Conservation (phyloP, 2,888 invertebrate species). For the Melieria picta region DNA sequence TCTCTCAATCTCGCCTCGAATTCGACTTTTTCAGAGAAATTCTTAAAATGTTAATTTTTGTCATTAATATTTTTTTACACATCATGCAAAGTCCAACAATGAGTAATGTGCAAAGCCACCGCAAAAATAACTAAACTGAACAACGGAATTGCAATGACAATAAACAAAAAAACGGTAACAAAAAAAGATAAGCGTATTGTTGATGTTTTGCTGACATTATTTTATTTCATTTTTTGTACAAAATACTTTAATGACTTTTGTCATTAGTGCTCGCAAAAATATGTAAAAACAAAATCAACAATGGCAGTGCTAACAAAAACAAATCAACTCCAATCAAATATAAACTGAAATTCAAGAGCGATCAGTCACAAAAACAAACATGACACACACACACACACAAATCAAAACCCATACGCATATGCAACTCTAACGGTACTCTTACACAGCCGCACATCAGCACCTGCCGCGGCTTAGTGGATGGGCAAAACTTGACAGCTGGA, state of each 20-base stretch:
- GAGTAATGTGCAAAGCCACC: too few relatives aligned
- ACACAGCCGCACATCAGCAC: slow-evolving; percentile 6
- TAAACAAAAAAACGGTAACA: background rate
- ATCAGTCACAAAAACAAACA: background rate
- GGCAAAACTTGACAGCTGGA: too few relatives aligned
- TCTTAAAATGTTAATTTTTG: too few relatives aligned
- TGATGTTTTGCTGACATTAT: too few relatives aligned
- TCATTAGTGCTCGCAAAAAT: slow-evolving; percentile 12
- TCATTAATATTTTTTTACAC: too few relatives aligned
- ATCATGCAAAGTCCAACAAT: too few relatives aligned
- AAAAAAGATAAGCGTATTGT: background rate
- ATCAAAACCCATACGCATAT: background rate
- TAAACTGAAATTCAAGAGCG: slow-evolving; percentile 20
- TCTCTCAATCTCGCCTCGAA: too few relatives aligned
- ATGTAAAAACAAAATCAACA: background rate
- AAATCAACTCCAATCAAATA: background rate
- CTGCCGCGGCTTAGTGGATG: too few relatives aligned
- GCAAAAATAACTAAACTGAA: background rate
- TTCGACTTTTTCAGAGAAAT: too few relatives aligned
- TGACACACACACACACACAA: background rate
- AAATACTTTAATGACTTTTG: slow-evolving; percentile 26
- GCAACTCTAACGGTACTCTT: slow-evolving; percentile 25
- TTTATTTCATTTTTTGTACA: slow-evolving; percentile 9
- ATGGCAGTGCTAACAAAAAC: background rate
- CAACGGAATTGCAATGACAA: slow-evolving; percentile 18